Conservation (phyloP, 2,113 vertebrate genomes). For the Ornithorhynchus anatinus region DNA sequence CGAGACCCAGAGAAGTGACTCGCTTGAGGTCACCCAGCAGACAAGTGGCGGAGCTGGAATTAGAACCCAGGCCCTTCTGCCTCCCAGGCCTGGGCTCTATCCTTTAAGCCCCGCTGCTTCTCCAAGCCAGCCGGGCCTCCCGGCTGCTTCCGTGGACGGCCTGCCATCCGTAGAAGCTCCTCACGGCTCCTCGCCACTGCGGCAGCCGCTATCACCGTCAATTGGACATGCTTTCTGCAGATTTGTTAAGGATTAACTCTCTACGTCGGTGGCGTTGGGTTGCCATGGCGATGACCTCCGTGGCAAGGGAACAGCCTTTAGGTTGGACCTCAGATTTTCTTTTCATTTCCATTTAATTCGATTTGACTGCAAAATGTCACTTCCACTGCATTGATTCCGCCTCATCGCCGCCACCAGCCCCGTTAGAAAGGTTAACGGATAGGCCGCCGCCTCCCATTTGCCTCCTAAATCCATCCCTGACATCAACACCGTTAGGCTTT, state of each 20-base stretch:
- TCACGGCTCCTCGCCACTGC: conserved; percentile 56
- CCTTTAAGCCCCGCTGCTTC: too few species aligned
- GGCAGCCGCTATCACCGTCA: conserved; percentile 66
- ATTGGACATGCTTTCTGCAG: conserved; percentile 75
- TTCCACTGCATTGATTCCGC: conserved; percentile 92
- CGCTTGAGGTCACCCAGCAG: too few species aligned
- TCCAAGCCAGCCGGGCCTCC: too few species aligned
- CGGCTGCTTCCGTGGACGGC: too few species aligned
- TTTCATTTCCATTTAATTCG: conserved; percentile 94
- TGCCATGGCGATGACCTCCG: conserved; percentile 74
- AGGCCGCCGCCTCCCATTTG: conserved; percentile 64
- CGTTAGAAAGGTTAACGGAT: conserved; percentile 80
- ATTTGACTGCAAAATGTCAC: conserved; percentile 93
- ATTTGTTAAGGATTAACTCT: conserved; percentile 75
- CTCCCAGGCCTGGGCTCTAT: too few species aligned
- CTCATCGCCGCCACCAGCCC: conserved; percentile 76
- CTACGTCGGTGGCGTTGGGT: conserved; percentile 74
- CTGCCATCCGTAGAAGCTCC: conserved; percentile 14
- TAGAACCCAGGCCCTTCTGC: too few species aligned
- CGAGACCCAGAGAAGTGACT: too few species aligned
- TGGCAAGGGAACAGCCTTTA: conserved; percentile 77
- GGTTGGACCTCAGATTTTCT: conserved; percentile 81
- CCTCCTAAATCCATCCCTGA: conserved; percentile 50
- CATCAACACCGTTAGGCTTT: conserved; percentile 62
- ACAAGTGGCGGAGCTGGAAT: too few species aligned